A percentile compares a stretch with the other conserved stretches of the same genome.
Conservation (phyloP, 2,888 invertebrate genomes). For the Dryobotodes eremita region DNA sequence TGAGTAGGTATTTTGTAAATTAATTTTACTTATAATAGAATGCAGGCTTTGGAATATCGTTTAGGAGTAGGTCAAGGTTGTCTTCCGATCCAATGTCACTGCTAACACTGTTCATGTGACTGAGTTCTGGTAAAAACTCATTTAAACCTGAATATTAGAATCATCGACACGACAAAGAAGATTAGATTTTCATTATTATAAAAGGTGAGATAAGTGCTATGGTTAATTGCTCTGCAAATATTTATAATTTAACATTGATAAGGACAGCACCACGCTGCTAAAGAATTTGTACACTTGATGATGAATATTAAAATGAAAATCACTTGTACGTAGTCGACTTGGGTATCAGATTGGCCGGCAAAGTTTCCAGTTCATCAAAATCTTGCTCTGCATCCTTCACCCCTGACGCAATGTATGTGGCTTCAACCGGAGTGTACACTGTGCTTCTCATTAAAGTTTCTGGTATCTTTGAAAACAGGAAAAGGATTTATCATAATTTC, state of each 20-base stretch:
- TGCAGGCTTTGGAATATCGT: too few species aligned
- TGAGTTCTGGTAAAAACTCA: not conserved
- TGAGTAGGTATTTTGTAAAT: not conserved
- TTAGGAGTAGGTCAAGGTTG: not conserved
- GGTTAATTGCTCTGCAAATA: not conserved
- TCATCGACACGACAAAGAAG: not conserved
- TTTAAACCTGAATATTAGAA: not conserved
- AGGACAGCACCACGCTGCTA: not conserved
- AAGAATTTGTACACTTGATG: not conserved
- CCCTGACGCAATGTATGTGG: conserved; percentile 63
- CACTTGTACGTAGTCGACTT: conserved; percentile 81
- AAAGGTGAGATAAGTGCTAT: too few species aligned
- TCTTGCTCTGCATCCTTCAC: conserved; percentile 59
- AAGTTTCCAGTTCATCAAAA: conserved; percentile 67
- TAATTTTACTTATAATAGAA: not conserved
- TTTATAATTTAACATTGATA: not conserved
- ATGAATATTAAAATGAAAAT: conserved; percentile 18
- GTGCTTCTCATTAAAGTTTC: conserved; percentile 81
- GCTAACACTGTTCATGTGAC: not conserved
- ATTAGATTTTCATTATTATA: not conserved
- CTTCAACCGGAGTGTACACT: conserved; percentile 73
- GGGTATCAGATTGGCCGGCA: conserved; percentile 79
- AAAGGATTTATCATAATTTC: not conserved
- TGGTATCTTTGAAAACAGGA: conserved; percentile 72
- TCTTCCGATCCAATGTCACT: not conserved